Conservation (phyloP, 2,113 vertebrate genomes). For the Polypterus bichir region DNA sequence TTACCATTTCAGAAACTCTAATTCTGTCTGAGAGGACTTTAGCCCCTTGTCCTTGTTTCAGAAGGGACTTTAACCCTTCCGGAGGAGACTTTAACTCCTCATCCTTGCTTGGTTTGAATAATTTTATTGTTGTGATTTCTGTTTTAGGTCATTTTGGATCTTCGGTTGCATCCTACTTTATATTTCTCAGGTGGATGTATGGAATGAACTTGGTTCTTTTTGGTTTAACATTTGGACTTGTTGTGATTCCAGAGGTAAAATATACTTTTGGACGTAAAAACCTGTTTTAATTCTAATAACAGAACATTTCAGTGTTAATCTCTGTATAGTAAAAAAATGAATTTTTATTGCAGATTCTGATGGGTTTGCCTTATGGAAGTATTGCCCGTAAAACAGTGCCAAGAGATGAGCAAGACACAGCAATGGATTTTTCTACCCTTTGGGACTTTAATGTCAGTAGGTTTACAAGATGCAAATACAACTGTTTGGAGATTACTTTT, state of each 20-base stretch:
- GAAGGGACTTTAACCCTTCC: too few relatives aligned
- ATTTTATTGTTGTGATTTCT: too few relatives aligned
- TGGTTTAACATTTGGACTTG: not conserved
- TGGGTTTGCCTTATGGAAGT: constrained; percentile 85
- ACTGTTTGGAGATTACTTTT: too few relatives aligned
- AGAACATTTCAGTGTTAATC: not conserved
- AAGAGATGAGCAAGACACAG: constrained; percentile 68
- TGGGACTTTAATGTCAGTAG: constrained; percentile 79
- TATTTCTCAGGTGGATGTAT: not conserved
- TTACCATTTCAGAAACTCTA: too few relatives aligned
- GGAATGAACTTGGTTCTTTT: not conserved
- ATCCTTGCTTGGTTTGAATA: too few relatives aligned
- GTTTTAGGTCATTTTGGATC: not conserved
- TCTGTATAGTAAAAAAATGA: not conserved
- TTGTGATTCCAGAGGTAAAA: not conserved
- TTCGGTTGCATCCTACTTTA: too few relatives aligned
- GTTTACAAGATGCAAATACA: too few relatives aligned
- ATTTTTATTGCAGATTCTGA: constrained; percentile 57
- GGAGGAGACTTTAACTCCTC: too few relatives aligned
- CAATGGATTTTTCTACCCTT: constrained; percentile 90
- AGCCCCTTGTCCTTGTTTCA: too few relatives aligned
- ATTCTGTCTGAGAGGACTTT: too few relatives aligned
- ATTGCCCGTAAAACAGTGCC: constrained; percentile 90
- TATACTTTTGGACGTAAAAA: not conserved
- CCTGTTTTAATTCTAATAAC: not conserved